A percentile compares a stretch with the other conserved stretches of the same genome.
Conservation (phyloP, 2,888 invertebrate species). For the Diplazon laetatorius region DNA sequence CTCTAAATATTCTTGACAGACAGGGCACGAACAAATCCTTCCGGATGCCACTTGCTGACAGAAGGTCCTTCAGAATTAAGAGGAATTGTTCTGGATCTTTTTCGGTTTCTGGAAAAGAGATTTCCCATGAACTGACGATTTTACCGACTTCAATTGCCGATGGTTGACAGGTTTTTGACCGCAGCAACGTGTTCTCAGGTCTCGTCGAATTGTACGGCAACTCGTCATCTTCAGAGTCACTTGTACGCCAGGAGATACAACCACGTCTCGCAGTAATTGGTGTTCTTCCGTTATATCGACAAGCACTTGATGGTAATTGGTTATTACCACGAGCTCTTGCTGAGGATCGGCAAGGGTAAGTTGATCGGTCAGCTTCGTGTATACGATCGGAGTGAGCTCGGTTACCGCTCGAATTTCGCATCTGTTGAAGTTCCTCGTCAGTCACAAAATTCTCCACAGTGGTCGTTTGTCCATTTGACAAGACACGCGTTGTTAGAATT, state of each 20-base stretch:
- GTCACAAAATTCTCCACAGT: too few species aligned
- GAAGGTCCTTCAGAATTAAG: conserved; percentile 21
- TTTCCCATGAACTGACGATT: conserved; percentile 43
- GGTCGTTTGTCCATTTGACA: too few species aligned
- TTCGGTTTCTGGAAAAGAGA: conserved; percentile 38
- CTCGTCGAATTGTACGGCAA: background rate
- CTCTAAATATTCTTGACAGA: conserved; percentile 33
- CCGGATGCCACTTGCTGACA: conserved; percentile 18
- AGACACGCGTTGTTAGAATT: too few species aligned
- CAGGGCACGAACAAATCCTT: conserved; percentile 42
- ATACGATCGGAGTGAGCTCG: too few species aligned
- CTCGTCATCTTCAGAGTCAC: conserved; percentile 8
- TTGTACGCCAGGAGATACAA: conserved; percentile 4
- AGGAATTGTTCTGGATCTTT: conserved; percentile 43
- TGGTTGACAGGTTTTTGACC: too few species aligned
- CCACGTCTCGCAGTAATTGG: background rate
- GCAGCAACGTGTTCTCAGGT: too few species aligned
- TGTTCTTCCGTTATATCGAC: background rate
- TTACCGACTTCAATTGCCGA: background rate
- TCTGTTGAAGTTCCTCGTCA: too few species aligned
- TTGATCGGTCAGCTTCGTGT: too few species aligned
- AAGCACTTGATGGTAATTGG: too few species aligned
- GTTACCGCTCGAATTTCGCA: too few species aligned
- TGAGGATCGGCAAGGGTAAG: too few species aligned
- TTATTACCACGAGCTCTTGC: too few species aligned